Conservation (phyloP, 1,140 invertebrate species). For the Zeugodacus cucurbitae region DNA sequence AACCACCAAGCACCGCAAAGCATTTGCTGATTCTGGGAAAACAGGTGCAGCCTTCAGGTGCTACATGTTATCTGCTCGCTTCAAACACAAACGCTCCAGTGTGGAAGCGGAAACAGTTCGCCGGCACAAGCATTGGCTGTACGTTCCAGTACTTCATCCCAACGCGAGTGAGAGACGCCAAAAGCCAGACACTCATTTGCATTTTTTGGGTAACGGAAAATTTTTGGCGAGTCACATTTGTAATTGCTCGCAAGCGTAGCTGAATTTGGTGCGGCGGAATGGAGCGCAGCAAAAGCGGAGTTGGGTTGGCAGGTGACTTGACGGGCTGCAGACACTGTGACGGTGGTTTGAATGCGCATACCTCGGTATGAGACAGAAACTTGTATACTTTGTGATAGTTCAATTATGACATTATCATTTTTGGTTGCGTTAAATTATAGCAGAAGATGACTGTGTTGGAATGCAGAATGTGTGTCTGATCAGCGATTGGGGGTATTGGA, state of each 20-base stretch:
- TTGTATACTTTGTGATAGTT: conserved; percentile 11
- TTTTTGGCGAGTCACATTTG: conserved; percentile 32
- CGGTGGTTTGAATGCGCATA: background rate
- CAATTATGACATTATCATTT: conserved; percentile 39
- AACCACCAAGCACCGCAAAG: background rate
- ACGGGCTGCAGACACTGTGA: background rate
- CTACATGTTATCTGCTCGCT: background rate
- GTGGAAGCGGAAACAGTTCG: conserved; percentile 3
- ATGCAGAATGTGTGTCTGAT: background rate
- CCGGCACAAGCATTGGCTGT: background rate
- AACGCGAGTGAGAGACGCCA: background rate
- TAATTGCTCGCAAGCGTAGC: background rate
- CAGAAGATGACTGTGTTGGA: background rate
- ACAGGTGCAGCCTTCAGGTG: conserved; percentile 26
- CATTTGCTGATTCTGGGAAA: conserved; percentile 25
- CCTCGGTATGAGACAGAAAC: background rate
- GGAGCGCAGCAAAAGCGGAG: background rate
- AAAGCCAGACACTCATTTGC: conserved; percentile 34
- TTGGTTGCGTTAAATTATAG: background rate
- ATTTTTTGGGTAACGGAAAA: conserved; percentile 11
- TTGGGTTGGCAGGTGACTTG: background rate
- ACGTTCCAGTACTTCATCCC: background rate
- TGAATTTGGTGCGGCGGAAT: background rate
- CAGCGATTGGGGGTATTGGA: background rate
- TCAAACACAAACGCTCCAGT: background rate